Evolutionary conservation across 2,113 vertebrate genomes (phyloP).

Genomic region (Penelope pileata): DNA sequence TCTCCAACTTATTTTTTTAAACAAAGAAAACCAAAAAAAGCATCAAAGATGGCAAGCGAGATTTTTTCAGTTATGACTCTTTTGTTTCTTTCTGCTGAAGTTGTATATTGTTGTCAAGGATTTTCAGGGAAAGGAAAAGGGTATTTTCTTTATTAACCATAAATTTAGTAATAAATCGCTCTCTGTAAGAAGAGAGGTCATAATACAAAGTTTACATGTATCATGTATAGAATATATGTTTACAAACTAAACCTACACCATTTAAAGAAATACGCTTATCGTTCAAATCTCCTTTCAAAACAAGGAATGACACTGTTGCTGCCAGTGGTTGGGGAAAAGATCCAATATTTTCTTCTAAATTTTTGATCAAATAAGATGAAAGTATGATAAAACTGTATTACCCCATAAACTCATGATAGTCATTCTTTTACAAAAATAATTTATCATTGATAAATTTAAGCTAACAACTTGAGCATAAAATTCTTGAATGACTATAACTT

Average conservation of each 20-base stretch:
- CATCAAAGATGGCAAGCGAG: background rate
- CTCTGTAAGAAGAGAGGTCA: background rate
- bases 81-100: background rate
- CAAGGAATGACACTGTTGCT: background rate
- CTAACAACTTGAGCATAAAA: background rate
- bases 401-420: background rate
- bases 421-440: background rate
- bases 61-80: background rate
- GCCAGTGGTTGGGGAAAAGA: constrained; percentile 1
- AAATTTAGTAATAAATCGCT: background rate
- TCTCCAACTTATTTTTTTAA: background rate
- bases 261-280: background rate
- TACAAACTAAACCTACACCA: background rate
- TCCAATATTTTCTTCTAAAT: background rate
- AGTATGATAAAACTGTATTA: background rate
- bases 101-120: background rate
- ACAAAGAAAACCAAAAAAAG: background rate
- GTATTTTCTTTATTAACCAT: background rate
- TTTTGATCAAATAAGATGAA: background rate
- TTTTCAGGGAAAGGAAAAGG: background rate
- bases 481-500: background rate
- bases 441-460: background rate
- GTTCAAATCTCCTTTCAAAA: constrained; percentile 15
- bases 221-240: background rate
- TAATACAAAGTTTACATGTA: background rate